Base-by-base conservation (phyloP, 2,888 invertebrate genomes). In the Macropis europaea region DNA sequence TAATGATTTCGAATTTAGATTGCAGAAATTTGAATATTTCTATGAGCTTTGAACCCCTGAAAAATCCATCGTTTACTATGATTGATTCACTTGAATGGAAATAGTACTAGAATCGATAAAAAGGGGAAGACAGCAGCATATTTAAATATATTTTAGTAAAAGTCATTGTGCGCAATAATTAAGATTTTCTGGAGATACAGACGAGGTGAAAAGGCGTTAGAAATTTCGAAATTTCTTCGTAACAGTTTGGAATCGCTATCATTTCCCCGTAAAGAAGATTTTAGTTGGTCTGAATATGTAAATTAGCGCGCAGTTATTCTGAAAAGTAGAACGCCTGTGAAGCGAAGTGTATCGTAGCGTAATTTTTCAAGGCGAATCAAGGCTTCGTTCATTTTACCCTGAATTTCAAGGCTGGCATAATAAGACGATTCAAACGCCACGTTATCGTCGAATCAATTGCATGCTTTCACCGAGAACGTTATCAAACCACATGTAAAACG, bases 331-430 rank as follows among this genome's bases (percentile, higher is more conserved):
- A 74, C 73, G 76, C 47, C 78, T 77, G 74, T 57, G 76, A 81
- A 83, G 54, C 82, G 64, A 59, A 73, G 80, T 62, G 81, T 73
- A 84, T 82, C 84, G 70, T 76, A 84, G 62, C 76, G 74, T 82
- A 78, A 73, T 73, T 60, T 56, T 50, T 24, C 69, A 28, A 36
- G 24, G 47, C 24, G 52, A 28, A 53, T 40, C 63, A 52, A 47
- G 45, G 36, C 53, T 53, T 13, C 19, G n/a, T 19, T 34, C n/a
- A 19, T 54, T 42, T 38, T 40, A 53, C 30, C 11, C 56, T 24
- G 28, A 34, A 48, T 36, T n/a, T 54, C 60, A 61, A 60, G 36
- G 52, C 19, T 9, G 67, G 32, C 38, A 17, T 70, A 47, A 52
- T 48, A 48, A 7, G 22, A 32, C 40, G 34, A 68, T 69, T 34